A percentile compares a stretch with the other conserved stretches of the same genome.
Evolutionary conservation across 2,113 vertebrate species (phyloP).

Genomic region (Megaceryle torquata): DNA sequence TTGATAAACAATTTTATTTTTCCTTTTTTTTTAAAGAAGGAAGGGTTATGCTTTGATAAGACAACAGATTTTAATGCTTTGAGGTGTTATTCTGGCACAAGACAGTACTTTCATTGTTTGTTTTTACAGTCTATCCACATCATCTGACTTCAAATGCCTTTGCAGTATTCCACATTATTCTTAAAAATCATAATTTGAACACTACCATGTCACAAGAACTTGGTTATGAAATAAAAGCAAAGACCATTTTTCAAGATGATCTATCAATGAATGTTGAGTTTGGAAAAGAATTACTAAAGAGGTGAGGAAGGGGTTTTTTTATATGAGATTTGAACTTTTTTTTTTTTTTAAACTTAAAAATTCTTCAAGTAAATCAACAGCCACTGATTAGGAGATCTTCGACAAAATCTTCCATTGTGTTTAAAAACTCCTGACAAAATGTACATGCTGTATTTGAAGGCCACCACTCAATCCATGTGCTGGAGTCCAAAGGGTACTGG

Average conservation of each 20-base stretch:
- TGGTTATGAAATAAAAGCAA: neutral
- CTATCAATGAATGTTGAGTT: neutral
- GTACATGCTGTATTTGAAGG: conserved; percentile 65
- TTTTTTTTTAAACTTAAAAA: neutral
- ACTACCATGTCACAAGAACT: neutral
- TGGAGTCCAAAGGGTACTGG: conserved; percentile 87
- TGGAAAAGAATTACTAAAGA: neutral
- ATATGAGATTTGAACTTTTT: neutral
- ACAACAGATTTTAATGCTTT: neutral
- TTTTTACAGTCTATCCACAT: neutral
- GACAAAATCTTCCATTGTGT: conserved; percentile 65
- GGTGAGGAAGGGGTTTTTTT: neutral
- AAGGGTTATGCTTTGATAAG: conserved; percentile 34
- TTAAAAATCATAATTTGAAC: conserved; percentile 8
- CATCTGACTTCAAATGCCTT: conserved; percentile 14
- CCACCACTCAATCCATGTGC: conserved; percentile 85
- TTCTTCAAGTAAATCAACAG: conserved; percentile 48
- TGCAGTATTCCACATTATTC: neutral
- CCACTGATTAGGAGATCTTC: conserved; percentile 73
- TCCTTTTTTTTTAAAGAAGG: neutral
- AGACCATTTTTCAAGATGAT: neutral
- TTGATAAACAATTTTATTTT: neutral
- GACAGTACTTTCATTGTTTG: neutral
- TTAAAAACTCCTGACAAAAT: conserved; percentile 63
- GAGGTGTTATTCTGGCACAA: neutral